Conservation (phyloP, 64 coral and sea anemone genomes). For the Porites lutea region DNA sequence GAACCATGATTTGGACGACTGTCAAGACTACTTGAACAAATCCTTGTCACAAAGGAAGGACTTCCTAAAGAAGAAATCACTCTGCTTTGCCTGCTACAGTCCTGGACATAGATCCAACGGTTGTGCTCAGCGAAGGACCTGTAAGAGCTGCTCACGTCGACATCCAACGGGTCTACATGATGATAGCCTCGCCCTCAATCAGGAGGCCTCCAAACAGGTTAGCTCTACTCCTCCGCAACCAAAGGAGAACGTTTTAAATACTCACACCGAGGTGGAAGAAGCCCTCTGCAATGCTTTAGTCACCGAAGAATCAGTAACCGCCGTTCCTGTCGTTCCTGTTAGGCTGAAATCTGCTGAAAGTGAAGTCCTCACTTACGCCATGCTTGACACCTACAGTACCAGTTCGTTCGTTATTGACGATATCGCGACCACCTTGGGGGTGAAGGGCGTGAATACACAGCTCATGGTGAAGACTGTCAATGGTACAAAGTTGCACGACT, state of each 20-base stretch:
- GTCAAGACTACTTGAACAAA: no score
- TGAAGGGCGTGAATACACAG: slow-evolving; percentile 21
- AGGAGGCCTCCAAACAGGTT: neutral
- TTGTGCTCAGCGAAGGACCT: slow-evolving; percentile 51
- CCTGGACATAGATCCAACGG: slow-evolving; percentile 53
- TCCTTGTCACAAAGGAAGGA: no score
- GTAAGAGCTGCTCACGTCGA: slow-evolving; percentile 61
- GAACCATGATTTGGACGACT: no score
- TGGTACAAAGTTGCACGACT: slow-evolving; percentile 18
- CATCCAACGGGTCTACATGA: slow-evolving; percentile 84
- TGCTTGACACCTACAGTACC: slow-evolving; percentile 62
- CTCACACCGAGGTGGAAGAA: slow-evolving; percentile 14
- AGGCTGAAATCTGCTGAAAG: slow-evolving; percentile 16
- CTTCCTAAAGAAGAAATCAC: slow-evolving; percentile 5
- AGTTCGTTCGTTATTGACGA: slow-evolving; percentile 52
- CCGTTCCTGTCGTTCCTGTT: slow-evolving; percentile 51
- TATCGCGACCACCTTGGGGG: neutral
- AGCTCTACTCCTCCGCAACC: neutral
- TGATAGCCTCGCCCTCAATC: slow-evolving; percentile 37
- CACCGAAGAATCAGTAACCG: neutral
- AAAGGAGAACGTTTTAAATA: neutral
- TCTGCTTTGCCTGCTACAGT: slow-evolving; percentile 17
- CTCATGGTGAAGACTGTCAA: slow-evolving; percentile 65
- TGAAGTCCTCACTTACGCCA: slow-evolving; percentile 62
- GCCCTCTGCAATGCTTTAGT: neutral